phyloP scores from a whole-genome alignment of 2,113 vertebrate species.

The Erythrocercus mccallii region DNA sequence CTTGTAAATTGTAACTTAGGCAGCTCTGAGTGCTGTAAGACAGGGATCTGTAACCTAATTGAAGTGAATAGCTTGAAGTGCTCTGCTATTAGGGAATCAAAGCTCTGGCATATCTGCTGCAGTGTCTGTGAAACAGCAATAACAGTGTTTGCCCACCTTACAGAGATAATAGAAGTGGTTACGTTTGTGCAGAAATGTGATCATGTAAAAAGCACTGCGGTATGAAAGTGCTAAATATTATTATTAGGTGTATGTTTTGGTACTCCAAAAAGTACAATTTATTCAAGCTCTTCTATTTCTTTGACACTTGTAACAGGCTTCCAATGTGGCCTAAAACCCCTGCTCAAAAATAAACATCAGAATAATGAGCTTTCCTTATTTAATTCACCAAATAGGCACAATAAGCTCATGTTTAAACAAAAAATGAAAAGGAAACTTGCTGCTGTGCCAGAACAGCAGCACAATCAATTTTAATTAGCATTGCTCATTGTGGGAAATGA shows the following conservation, averaged over 20 bases:
- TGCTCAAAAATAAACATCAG: slow-evolving; percentile 63
- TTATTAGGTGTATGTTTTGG: slow-evolving; percentile 46
- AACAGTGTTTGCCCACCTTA: slow-evolving; percentile 32
- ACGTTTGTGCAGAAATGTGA: background rate
- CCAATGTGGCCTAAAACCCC: slow-evolving; percentile 40
- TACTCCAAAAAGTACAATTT: slow-evolving; percentile 22
- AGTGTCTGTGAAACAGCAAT: slow-evolving; percentile 12
- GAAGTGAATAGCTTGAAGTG: slow-evolving; percentile 16
- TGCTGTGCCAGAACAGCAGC: slow-evolving; percentile 66
- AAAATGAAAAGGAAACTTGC: slow-evolving; percentile 62
- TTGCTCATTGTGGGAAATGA: slow-evolving; percentile 81
- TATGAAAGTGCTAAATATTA: slow-evolving; percentile 20
- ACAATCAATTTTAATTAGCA: slow-evolving; percentile 85
- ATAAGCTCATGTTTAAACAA: slow-evolving; percentile 74
- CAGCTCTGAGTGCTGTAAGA: background rate
- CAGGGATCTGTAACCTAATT: slow-evolving; percentile 9
- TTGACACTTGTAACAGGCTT: slow-evolving; percentile 55
- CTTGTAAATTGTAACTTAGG: background rate
- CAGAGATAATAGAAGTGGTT: slow-evolving; percentile 20
- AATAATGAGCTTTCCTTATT: slow-evolving; percentile 66
- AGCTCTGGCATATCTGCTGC: background rate
- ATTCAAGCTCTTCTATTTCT: slow-evolving; percentile 40
- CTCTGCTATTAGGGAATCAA: slow-evolving; percentile 32
- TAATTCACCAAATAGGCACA: slow-evolving; percentile 71
- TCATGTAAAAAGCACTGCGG: background rate